Evolutionary conservation across 2,888 invertebrate species (phyloP).

Genomic region (Drosophila anomalata): DNA sequence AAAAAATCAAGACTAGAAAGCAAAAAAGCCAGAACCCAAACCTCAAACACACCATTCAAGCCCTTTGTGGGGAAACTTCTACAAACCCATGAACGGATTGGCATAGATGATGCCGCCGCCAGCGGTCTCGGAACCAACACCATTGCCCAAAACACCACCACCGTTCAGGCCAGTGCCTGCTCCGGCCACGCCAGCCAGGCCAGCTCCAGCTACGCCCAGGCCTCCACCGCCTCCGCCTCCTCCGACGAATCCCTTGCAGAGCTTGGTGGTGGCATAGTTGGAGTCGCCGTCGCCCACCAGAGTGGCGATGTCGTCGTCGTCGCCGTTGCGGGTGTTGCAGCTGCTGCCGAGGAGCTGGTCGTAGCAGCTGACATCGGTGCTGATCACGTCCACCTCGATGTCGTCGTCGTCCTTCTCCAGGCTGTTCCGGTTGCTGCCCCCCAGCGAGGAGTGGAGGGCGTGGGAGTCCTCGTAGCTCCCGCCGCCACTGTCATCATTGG

Average conservation of each 20-base stretch:
- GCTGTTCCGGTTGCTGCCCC: slow-evolving; percentile 83
- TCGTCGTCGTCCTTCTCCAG: slow-evolving; percentile 83
- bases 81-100: slow-evolving; percentile 84
- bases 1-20: no score
- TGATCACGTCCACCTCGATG: slow-evolving; percentile 83
- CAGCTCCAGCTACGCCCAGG: slow-evolving; percentile 16
- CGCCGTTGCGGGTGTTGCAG: slow-evolving; percentile 81
- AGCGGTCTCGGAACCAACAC: slow-evolving; percentile 65
- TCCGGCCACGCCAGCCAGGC: slow-evolving; percentile 30
- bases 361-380: slow-evolving; percentile 83
- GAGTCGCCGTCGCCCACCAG: slow-evolving; percentile 78
- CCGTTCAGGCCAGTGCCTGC: slow-evolving; percentile 20
- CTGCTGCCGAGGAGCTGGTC: slow-evolving; percentile 82
- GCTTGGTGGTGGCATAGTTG: slow-evolving; percentile 56
- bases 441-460: slow-evolving; percentile 82
- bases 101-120: slow-evolving; percentile 83
- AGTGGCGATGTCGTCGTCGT: slow-evolving; percentile 80
- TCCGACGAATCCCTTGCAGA: slow-evolving; percentile 47
- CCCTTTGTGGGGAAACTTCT: slow-evolving; percentile 42
- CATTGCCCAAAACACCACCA: slow-evolving; percentile 44
- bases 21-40: no score
- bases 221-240: slow-evolving; percentile 3
- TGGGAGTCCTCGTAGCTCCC: slow-evolving; percentile 84
- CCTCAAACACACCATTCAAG: background rate
- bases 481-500: slow-evolving; percentile 83